Conservation (phyloP, 2,113 vertebrate species). For the Conger conger region DNA sequence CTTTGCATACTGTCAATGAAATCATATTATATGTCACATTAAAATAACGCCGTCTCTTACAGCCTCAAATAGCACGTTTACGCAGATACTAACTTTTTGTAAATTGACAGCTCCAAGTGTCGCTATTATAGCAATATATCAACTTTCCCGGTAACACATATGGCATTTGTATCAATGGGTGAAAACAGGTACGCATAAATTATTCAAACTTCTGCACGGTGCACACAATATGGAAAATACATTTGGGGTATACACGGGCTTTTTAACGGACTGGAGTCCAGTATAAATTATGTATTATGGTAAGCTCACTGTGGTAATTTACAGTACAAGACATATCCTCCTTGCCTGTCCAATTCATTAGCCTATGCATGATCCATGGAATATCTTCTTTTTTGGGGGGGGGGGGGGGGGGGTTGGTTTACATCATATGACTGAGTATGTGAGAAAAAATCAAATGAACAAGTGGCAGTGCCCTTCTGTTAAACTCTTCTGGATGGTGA, state of each 20-base stretch:
- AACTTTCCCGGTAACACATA: neutral
- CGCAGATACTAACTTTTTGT: neutral
- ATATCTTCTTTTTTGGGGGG: no score
- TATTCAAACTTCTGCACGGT: neutral
- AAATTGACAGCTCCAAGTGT: neutral
- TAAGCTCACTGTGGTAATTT: neutral
- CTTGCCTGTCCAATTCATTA: neutral
- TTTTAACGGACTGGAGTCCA: neutral
- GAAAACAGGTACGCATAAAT: neutral
- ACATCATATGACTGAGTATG: neutral
- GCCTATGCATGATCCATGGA: neutral
- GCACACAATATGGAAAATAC: neutral
- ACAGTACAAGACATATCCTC: neutral
- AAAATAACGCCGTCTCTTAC: neutral
- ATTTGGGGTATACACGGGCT: neutral
- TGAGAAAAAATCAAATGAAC: constrained; percentile 4
- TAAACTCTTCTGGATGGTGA: neutral
- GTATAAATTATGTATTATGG: neutral
- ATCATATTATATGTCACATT: neutral
- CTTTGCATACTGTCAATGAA: neutral
- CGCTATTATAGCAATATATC: neutral
- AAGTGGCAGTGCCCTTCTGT: neutral
- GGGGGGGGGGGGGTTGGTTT: neutral
- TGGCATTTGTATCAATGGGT: neutral
- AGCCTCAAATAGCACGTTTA: neutral